These are phyloP conservation scores for Aethina tumida DNA, from an alignment of 1,140 invertebrate genomes.

Conservation along the genomic window DNA sequence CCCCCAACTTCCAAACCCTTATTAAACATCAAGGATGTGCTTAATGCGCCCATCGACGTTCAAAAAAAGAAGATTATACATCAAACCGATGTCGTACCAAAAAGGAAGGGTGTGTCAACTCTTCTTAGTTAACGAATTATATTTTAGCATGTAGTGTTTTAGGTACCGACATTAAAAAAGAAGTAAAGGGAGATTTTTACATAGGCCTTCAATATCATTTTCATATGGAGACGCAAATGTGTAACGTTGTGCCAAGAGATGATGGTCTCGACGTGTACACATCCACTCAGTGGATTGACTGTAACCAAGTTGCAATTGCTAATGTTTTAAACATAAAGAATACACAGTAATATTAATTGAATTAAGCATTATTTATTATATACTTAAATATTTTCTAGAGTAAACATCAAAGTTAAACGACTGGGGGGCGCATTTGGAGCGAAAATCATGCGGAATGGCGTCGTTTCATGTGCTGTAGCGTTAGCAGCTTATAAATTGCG, in stretches of 20 bases:
- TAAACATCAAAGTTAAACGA: conserved; percentile 48
- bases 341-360: not conserved
- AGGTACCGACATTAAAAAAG: conserved; percentile 26
- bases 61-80: conserved; percentile 21
- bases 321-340: conserved; percentile 40
- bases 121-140: not conserved
- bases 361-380: not conserved
- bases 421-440: conserved; percentile 62
- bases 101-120: conserved; percentile 17
- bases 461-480: conserved; percentile 43
- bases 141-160: conserved; percentile 4
- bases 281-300: conserved; percentile 55
- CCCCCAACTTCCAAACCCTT: conserved; percentile 40
- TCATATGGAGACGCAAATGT: conserved; percentile 53
- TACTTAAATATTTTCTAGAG: conserved; percentile 10
- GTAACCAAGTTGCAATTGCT: conserved; percentile 48
- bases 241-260: conserved; percentile 52
- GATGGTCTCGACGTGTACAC: conserved; percentile 52
- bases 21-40: conserved; percentile 50
- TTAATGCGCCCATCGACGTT: conserved; percentile 12
- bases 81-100: conserved; percentile 16
- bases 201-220: conserved; percentile 45
- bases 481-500: conserved; percentile 45
- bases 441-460: conserved; percentile 44
- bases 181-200: conserved; percentile 38